Evolutionary conservation across 1,140 invertebrate genomes (phyloP).

Genomic region (Diprion similis): DNA sequence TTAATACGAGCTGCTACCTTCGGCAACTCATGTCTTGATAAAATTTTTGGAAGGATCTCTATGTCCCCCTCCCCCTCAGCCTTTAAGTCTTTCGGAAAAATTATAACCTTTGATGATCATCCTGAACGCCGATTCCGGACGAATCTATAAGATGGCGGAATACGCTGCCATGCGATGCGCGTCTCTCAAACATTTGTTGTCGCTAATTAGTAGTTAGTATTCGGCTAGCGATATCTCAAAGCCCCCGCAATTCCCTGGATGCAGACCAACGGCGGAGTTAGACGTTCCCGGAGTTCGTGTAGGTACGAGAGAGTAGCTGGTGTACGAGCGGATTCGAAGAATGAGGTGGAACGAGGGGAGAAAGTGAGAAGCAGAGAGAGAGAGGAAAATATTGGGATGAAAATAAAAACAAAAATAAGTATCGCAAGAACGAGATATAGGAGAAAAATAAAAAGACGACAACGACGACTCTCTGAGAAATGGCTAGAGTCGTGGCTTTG

Average conservation of each 20-base stretch:
- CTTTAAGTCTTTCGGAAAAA: too few relatives aligned
- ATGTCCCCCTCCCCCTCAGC: neutral
- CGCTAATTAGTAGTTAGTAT: conserved; percentile 6
- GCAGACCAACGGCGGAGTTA: too few relatives aligned
- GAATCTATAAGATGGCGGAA: too few relatives aligned
- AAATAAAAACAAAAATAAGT: neutral
- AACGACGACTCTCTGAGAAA: conserved; percentile 36
- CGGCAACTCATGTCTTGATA: neutral
- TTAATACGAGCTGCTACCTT: too few relatives aligned
- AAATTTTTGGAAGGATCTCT: neutral
- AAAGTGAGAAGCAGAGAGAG: neutral
- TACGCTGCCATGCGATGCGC: neutral
- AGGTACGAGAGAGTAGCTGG: too few relatives aligned
- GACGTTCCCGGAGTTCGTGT: too few relatives aligned
- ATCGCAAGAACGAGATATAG: neutral
- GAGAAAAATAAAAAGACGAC: neutral
- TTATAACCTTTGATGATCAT: too few relatives aligned
- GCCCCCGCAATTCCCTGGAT: too few relatives aligned
- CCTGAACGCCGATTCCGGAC: too few relatives aligned
- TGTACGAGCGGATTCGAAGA: too few relatives aligned
- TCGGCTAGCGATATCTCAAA: neutral
- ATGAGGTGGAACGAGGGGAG: neutral
- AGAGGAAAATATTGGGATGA: neutral
- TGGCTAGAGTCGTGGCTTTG: conserved; percentile 38
- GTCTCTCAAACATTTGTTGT: neutral